phyloP scores from a whole-genome alignment of 35 echinoderm and acorn worm species.

The Anneissia japonica region DNA sequence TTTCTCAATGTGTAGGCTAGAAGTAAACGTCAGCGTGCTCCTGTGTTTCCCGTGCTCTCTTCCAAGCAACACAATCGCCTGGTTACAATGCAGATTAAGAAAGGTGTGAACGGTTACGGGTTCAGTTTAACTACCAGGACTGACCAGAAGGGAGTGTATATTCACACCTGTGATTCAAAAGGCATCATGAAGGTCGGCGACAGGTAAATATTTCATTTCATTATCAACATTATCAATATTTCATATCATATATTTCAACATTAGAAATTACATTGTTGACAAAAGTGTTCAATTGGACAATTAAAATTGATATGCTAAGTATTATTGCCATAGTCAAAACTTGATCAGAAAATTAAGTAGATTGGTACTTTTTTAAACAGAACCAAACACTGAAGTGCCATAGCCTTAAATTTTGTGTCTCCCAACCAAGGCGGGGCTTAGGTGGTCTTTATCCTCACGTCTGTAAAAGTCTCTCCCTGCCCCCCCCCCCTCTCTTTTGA shows the following conservation, averaged over 20 bases:
- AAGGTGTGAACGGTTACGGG: conserved; percentile 40
- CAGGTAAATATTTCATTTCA: conserved; percentile 37
- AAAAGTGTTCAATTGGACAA: too few species aligned
- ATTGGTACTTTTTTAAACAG: too few species aligned
- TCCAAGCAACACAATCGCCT: conserved; percentile 35
- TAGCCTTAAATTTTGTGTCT: too few species aligned
- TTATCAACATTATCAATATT: background rate
- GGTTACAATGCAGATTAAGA: conserved; percentile 17
- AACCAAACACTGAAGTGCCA: too few species aligned
- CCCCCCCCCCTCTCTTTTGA: too few species aligned
- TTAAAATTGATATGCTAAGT: too few species aligned
- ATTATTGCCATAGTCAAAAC: too few species aligned
- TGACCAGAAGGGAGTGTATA: conserved; percentile 40
- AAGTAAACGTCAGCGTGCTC: background rate
- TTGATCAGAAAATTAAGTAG: too few species aligned
- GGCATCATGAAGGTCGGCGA: conserved; percentile 40
- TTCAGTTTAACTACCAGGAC: conserved; percentile 38
- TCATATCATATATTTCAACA: background rate
- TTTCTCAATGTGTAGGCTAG: background rate
- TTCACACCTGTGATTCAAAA: conserved; percentile 38
- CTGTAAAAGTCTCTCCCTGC: too few species aligned
- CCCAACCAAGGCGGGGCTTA: too few species aligned
- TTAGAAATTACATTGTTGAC: background rate
- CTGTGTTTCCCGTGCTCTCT: conserved; percentile 8
- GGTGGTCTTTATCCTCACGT: too few species aligned